A percentile compares a stretch with the other conserved stretches of the same genome.
phyloP scores from a whole-genome alignment of 2,797 vertebrate species.

The Sarcophilus harrisii region DNA sequence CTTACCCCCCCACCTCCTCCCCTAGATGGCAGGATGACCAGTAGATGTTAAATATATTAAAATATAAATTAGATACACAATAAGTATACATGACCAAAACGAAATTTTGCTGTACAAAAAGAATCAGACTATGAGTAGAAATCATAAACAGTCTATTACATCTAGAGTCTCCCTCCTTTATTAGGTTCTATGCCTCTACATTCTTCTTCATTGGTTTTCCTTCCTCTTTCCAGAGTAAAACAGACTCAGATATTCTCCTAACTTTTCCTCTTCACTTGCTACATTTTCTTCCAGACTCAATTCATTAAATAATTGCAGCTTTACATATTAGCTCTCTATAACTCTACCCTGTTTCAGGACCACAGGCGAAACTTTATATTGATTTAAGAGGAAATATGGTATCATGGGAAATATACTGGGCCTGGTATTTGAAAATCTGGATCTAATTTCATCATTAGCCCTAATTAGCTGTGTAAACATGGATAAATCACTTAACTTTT shows the following conservation, averaged over 20 bases:
- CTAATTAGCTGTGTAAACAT: neutral
- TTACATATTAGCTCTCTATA: neutral
- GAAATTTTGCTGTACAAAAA: no score
- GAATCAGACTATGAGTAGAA: neutral
- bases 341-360: neutral
- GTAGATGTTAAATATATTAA: no score
- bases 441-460: neutral
- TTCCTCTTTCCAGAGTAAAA: neutral
- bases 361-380: neutral
- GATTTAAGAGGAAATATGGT: neutral
- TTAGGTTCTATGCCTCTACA: neutral
- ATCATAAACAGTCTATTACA: neutral
- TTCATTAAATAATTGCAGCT: neutral
- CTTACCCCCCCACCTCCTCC: no score
- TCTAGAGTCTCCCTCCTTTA: neutral
- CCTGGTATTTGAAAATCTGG: neutral
- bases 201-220: neutral
- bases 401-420: neutral
- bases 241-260: neutral
- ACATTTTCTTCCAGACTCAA: neutral
- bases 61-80: no score
- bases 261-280: neutral
- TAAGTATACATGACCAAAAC: no score
- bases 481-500: neutral
- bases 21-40: no score